Conservation (phyloP, 2,113 vertebrate genomes). For the Rhegmatorhina hoffmannsi region DNA sequence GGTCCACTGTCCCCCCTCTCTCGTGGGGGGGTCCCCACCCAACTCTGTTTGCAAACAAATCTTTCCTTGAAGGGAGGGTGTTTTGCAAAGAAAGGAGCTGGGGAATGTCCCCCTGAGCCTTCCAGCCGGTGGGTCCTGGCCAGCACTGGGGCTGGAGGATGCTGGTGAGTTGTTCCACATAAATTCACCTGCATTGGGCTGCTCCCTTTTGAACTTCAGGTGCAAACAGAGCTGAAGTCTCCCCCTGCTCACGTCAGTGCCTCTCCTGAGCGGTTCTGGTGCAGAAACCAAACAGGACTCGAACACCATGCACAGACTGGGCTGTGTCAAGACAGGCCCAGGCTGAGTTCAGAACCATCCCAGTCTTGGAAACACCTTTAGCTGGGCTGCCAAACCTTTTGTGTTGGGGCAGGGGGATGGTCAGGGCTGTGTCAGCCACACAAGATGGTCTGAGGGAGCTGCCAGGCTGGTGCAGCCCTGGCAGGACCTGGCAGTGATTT, state of each 20-base stretch:
- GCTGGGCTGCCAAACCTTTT: background rate
- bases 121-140: background rate
- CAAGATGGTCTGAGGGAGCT: fast-evolving
- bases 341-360: background rate
- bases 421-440: background rate
- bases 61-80: background rate
- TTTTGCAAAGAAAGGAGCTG: background rate
- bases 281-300: background rate
- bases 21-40: fast-evolving
- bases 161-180: background rate
- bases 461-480: background rate
- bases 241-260: background rate
- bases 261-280: background rate
- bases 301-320: fast-evolving
- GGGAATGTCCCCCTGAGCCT: background rate
- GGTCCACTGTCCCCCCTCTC: fast-evolving
- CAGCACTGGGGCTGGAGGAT: fast-evolving
- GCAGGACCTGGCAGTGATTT: background rate
- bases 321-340: background rate
- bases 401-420: background rate
- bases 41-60: background rate
- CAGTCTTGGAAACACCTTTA: background rate
- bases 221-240: background rate
- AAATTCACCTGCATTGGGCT: background rate
- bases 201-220: background rate